A percentile compares a stretch with the other conserved stretches of the same genome.
These are phyloP conservation scores for Drosophila meridiana DNA, from an alignment of 2,888 invertebrate species.

Conservation along the genomic window DNA sequence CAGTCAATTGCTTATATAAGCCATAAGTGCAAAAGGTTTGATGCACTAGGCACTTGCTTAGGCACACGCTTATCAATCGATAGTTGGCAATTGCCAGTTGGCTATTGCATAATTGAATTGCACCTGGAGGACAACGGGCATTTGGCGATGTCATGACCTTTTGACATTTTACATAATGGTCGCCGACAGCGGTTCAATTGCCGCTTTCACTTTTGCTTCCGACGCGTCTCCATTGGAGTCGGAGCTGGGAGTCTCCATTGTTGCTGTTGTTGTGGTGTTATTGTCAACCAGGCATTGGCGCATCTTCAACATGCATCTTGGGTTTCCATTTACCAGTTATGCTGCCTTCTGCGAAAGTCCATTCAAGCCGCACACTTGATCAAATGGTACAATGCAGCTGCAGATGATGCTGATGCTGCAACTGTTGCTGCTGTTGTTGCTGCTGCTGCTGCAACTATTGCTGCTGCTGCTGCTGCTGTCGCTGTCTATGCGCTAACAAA, in stretches of 20 bases:
- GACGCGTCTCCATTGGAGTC: slow-evolving; percentile 13
- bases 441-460: background rate
- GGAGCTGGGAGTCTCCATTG: background rate
- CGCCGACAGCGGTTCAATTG: slow-evolving; percentile 30
- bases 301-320: slow-evolving; percentile 49
- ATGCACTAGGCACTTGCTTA: background rate
- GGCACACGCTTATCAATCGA: background rate
- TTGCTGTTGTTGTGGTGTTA: slow-evolving; percentile 11
- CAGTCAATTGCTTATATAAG: background rate
- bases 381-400: slow-evolving; percentile 22
- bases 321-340: slow-evolving; percentile 55
- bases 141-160: slow-evolving; percentile 56
- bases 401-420: background rate
- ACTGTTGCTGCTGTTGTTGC: background rate
- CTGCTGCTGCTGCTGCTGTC: slow-evolving; percentile 8
- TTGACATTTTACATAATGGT: slow-evolving; percentile 64
- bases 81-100: slow-evolving; percentile 1
- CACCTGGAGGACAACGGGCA: slow-evolving; percentile 38
- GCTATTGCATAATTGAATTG: slow-evolving; percentile 30
- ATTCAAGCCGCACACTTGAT: slow-evolving; percentile 29
- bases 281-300: slow-evolving; percentile 45
- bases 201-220: slow-evolving; percentile 65
- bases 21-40: background rate
- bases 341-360: slow-evolving; percentile 49
- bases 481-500: slow-evolving; percentile 43